These are phyloP conservation scores for Platerodrilus igneus DNA, from an alignment of 2,888 invertebrate species.

Conservation along the genomic window DNA sequence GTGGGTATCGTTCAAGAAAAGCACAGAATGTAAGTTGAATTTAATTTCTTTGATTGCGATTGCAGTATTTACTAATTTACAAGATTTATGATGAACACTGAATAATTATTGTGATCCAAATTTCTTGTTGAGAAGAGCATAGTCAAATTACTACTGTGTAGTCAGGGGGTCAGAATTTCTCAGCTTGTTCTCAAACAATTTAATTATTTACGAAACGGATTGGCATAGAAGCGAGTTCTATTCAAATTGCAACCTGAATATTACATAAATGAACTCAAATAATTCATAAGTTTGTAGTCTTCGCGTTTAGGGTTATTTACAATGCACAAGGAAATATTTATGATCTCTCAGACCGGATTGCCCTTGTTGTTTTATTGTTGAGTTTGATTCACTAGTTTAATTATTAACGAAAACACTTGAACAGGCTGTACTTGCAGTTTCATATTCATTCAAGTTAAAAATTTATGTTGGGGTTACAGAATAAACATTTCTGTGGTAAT, in stretches of 20 bases:
- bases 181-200: conserved; percentile 47
- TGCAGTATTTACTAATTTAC: too few relatives aligned
- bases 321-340: conserved; percentile 58
- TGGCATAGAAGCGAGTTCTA: conserved; percentile 49
- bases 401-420: conserved; percentile 43
- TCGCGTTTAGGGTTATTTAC: conserved; percentile 51
- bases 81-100: too few relatives aligned
- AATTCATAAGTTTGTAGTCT: conserved; percentile 51
- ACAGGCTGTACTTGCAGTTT: too few relatives aligned
- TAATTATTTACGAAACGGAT: conserved; percentile 49
- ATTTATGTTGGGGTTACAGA: too few relatives aligned
- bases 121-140: conserved; percentile 20
- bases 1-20: too few relatives aligned
- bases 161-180: conserved; percentile 38
- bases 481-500: too few relatives aligned
- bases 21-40: too few relatives aligned
- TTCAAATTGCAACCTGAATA: conserved; percentile 51
- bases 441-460: too few relatives aligned
- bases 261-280: conserved; percentile 51
- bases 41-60: too few relatives aligned
- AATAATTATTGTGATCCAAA: conserved; percentile 21
- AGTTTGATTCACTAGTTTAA: conserved; percentile 45
- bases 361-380: conserved; percentile 45
- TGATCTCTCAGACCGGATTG: conserved; percentile 47
- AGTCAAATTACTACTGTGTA: conserved; percentile 21